Evolutionary conservation across 2,888 invertebrate species (phyloP), one percentile per base, ranked within the genome.

Genomic region (Sarcophaga subvicina): DNA sequence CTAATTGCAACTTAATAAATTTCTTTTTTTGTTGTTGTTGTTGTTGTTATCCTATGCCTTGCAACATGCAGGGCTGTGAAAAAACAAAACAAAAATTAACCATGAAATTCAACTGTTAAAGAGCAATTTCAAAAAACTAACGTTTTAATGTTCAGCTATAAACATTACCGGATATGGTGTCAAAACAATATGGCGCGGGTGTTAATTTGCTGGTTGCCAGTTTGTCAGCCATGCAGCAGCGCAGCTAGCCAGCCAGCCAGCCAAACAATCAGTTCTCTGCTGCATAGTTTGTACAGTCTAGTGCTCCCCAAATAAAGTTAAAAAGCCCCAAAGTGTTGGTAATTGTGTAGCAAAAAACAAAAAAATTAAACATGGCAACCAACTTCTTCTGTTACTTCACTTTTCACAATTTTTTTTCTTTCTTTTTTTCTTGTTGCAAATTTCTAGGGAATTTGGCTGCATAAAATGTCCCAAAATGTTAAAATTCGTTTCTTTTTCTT

Each of bases 131-230:
- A 37, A 37, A 37, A 47, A 63, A 69, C 37, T 37, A 37, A 62
- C 27, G 73, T 72, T 82, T 63, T 76, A 83, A 76, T 75, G 83
- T 59, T 73, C 77, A 73, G 72, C 70, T 70, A 49, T 69, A 75
- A 80, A 72, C 75, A 70, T 69, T 81, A 82, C 76, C 79, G 88
- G 86, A 86, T 80, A 72, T 81, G 72, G 88, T 88, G 88, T 86
- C 86, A 88, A 86, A 86, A 86, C 88, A 88, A 88, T 88, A 88
- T 86, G 88, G 83, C 88, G 88, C 64, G 83, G 79, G 88, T 86
- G 86, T 79, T 83, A 88, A 85, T 83, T 88, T 86, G 77, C 70
- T 25, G 80, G 81, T 75, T 87, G 79, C 71, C 62, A 79, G 63
- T 27, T 70, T 77, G 25, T 75, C 45, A 25, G 62, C 22, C 66